These are phyloP conservation scores for Trematocara stigmaticum DNA, from an alignment of 2,113 vertebrate genomes.

Conservation along the genomic window DNA sequence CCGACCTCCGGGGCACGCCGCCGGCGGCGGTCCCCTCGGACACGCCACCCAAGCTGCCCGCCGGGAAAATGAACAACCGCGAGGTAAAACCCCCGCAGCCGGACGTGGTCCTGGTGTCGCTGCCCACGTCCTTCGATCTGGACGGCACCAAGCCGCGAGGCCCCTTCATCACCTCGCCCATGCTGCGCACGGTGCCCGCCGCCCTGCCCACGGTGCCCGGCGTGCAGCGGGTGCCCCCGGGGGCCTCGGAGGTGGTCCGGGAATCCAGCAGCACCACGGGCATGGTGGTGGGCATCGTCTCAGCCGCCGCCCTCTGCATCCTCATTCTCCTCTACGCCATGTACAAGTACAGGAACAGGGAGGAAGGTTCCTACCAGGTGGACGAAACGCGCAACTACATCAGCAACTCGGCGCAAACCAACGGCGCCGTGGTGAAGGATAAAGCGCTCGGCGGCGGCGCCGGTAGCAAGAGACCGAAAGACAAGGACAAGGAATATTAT, in stretches of 20 bases:
- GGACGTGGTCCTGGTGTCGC: conserved; percentile 93
- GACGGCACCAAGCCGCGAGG: conserved; percentile 96
- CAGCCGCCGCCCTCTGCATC: conserved; percentile 98
- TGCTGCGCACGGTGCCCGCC: conserved; percentile 96
- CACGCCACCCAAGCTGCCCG: conserved; percentile 95
- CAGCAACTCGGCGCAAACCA: conserved; percentile 99
- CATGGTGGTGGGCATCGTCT: conserved; percentile 98
- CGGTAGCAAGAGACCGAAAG: conserved; percentile 94
- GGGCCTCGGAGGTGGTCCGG: conserved; percentile 95
- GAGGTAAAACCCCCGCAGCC: conserved; percentile 95
- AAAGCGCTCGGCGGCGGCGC: conserved; percentile 82
- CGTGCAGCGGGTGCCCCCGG: conserved; percentile 85
- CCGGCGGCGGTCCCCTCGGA: conserved; percentile 83
- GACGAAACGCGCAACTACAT: conserved; percentile 99
- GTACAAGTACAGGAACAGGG: conserved; percentile 99
- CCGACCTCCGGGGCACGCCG: conserved; percentile 88
- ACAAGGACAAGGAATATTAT: conserved; percentile 99
- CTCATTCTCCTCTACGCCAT: conserved; percentile 99
- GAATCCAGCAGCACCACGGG: conserved; percentile 99
- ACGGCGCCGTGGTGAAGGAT: conserved; percentile 93
- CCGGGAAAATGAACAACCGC: conserved; percentile 99
- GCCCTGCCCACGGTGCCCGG: conserved; percentile 93
- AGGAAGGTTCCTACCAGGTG: conserved; percentile 99
- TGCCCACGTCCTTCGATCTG: conserved; percentile 93
- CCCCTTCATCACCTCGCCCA: conserved; percentile 97